Evolutionary conservation across 2,113 vertebrate species (phyloP), one percentile per base, ranked within the genome.

Genomic region (Trochalopteron elliotii): DNA sequence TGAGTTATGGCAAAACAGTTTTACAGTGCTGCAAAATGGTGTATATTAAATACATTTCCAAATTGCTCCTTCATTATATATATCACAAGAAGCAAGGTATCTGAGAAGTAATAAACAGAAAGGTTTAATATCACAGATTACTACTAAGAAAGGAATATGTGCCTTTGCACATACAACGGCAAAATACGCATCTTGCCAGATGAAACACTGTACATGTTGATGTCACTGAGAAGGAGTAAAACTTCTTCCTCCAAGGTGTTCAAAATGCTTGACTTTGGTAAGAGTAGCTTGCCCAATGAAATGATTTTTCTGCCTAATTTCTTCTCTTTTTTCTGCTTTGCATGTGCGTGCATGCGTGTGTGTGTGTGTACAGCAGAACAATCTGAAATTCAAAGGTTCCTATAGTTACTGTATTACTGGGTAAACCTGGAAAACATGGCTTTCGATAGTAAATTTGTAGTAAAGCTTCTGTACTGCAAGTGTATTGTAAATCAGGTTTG

Each of bases 331-430:
- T 56, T 30, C 12, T 33, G 9, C 28, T 86, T 44, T 25, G 20
- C 1, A 39, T 39, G 2, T 8, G 8, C 16, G 23, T 3, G 2
- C 12, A 4, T 4, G 27, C 11, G 17, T 14, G 5, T 3, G 12
- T 12, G 17, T 21, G 7, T 7, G 19, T 10, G 9, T 5, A 15
- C 14, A 21, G 30, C 2, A 64, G 7, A 63, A 77, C 18, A 61
- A 60, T 74, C 0, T 17, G n/a, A 72, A 90, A 87, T 69, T 63
- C 24, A 67, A 87, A 74, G n/a, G 18, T 40, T 87, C 30, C 9
- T 15, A 55, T 5, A 80, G 42, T 4, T 77, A 42, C 25, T 6
- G 1, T 52, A 49, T 23, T 84, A 71, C 4, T 4, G 1, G 22
- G 10, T 57, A 56, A 87, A 63, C 12, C 23, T 75, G 28, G 59